Evolutionary conservation across 2,113 vertebrate species (phyloP).

Genomic region (Condylura cristata): DNA sequence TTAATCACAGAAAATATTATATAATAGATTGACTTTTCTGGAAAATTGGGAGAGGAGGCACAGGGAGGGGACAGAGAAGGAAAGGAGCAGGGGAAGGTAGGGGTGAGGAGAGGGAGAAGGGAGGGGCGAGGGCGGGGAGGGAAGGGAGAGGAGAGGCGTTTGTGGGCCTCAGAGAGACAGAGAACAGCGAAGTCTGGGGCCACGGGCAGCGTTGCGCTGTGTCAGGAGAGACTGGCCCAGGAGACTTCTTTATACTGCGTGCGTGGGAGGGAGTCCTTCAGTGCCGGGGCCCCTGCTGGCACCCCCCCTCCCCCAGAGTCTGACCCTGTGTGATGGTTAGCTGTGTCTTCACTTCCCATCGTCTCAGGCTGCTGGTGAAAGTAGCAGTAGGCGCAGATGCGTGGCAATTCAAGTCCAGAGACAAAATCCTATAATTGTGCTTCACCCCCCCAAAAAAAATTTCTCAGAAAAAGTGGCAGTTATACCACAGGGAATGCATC

Average conservation of each 20-base stretch:
- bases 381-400: neutral
- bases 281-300: too few relatives aligned
- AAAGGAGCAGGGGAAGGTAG: neutral
- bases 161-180: too few relatives aligned
- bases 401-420: neutral
- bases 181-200: too few relatives aligned
- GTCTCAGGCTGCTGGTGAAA: neutral
- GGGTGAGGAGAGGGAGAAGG: neutral
- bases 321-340: neutral
- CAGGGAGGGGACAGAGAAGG: neutral
- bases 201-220: too few relatives aligned
- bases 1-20: neutral
- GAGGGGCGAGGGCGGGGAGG: neutral
- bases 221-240: neutral
- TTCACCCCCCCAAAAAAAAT: neutral
- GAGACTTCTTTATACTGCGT: too few relatives aligned
- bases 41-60: too few relatives aligned
- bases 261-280: too few relatives aligned
- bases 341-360: neutral
- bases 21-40: neutral
- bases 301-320: too few relatives aligned
- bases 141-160: neutral
- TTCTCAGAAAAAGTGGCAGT: constrained; percentile 7
- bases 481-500: neutral
- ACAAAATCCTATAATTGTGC: neutral